phyloP scores from a whole-genome alignment of 2,113 vertebrate genomes.

The Oreocharis arfaki region DNA sequence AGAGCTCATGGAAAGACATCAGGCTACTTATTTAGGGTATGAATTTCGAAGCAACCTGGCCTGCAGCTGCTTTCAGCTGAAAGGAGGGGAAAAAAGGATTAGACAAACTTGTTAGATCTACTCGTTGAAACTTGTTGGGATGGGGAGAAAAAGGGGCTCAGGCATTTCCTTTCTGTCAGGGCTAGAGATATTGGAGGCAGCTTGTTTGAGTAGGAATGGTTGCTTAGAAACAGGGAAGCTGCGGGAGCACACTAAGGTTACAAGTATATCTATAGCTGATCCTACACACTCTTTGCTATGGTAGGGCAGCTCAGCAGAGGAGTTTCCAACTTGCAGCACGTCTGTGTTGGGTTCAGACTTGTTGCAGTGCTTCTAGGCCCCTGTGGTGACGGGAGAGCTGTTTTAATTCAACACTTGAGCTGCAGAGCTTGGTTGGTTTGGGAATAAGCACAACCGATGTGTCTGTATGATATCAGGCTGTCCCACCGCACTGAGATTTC shows the following conservation, averaged over 20 bases:
- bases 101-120: not conserved
- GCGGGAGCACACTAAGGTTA: not conserved
- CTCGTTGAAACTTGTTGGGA: not conserved
- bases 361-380: not conserved
- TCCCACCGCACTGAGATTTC: not conserved
- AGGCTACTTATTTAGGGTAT: not conserved
- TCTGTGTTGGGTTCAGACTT: not conserved
- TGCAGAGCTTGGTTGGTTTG: not conserved
- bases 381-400: not conserved
- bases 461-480: not conserved
- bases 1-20: not conserved
- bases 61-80: not conserved
- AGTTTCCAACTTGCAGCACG: not conserved
- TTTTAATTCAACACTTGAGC: not conserved
- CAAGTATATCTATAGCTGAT: not conserved
- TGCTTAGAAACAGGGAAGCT: conserved; percentile 20
- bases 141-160: not conserved
- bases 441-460: not conserved
- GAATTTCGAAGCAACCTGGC: not conserved
- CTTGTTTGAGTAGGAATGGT: not conserved
- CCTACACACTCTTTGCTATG: not conserved
- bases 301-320: not conserved
- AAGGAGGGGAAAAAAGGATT: not conserved
- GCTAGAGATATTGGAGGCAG: not conserved
- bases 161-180: not conserved